Base-by-base conservation (phyloP, 2,888 invertebrate genomes). In the Eupeodes latifasciatus region DNA sequence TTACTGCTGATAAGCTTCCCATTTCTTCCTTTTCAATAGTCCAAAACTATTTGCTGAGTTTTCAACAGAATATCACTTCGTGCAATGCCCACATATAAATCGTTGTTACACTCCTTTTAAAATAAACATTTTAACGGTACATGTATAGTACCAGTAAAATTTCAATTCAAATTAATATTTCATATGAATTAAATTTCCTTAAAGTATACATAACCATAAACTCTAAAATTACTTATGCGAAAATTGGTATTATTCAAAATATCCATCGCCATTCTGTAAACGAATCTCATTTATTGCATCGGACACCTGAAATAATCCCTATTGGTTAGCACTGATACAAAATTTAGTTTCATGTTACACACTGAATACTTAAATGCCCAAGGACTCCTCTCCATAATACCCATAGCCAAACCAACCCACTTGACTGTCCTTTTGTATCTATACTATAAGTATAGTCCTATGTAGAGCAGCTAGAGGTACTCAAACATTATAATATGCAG, bases 271-370 rank as follows among this genome's bases (percentile, higher is more conserved):
- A 67, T 69, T 51, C 81, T 72, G 53, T 69, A 67, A 79, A 82
- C 61, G 71, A 78, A 75, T 75, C 77, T 61, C 67, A 83, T 87
- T 77, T 62, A 81, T 75, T 88, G 81, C 81, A 81, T 66, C 53
- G 74, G 81, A 81, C 85, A 88, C 77, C 85, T 85, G 78, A 81
- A 85, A 75, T 85, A 85, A 81, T 88, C 81, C 84, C 84, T 19
- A 47, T 78, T 85, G 88, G 85, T 62, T 79, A 69, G 69, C 36
- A 81, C 81, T 69, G 85, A 85, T 88, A 81, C 78, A 85, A 78
- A 85, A 85, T 88, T 77, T 78, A 88, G 84, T 78, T 85, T 75
- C 81, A 62, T 78, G 74, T 81, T 66, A 81, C 85, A 67, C n/a
- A 74, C 47, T 67, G 80, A 66, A 77, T 81, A 61, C 67, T 77